These are phyloP conservation scores for Trematocara zebra DNA, from an alignment of 2,113 vertebrate species.

Conservation along the genomic window DNA sequence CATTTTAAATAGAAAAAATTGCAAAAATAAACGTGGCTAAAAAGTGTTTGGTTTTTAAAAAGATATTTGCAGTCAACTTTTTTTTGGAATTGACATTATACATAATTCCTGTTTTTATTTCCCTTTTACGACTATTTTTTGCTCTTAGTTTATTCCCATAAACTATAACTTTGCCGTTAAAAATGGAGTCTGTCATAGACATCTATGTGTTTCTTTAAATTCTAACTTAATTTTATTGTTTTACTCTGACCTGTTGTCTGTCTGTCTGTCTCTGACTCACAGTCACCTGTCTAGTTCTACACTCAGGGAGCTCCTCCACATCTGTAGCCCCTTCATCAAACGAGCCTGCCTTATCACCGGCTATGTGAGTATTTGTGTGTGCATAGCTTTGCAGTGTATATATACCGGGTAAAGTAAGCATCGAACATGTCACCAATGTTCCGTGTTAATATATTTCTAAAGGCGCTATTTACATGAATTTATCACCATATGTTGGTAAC, in stretches of 20 bases:
- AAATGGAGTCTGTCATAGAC: background rate
- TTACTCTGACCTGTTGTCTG: background rate
- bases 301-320: conserved; percentile 43
- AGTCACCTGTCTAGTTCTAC: conserved; percentile 57
- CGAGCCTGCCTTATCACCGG: conserved; percentile 79
- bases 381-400: background rate
- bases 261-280: conserved; percentile 8
- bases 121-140: background rate
- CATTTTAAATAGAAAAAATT: background rate
- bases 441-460: background rate
- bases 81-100: background rate
- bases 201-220: background rate
- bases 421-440: background rate
- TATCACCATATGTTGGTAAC: background rate
- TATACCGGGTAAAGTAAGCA: accelerated
- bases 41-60: background rate
- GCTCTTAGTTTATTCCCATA: background rate
- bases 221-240: background rate
- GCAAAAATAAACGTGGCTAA: background rate
- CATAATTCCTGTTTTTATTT: background rate
- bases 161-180: background rate
- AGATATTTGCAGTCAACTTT: background rate
- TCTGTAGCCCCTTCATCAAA: conserved; percentile 83
- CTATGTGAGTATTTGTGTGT: conserved; percentile 78
- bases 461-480: background rate